These are phyloP conservation scores for Perccottus glenii DNA, from an alignment of 2,113 vertebrate genomes.

Conservation along the genomic window DNA sequence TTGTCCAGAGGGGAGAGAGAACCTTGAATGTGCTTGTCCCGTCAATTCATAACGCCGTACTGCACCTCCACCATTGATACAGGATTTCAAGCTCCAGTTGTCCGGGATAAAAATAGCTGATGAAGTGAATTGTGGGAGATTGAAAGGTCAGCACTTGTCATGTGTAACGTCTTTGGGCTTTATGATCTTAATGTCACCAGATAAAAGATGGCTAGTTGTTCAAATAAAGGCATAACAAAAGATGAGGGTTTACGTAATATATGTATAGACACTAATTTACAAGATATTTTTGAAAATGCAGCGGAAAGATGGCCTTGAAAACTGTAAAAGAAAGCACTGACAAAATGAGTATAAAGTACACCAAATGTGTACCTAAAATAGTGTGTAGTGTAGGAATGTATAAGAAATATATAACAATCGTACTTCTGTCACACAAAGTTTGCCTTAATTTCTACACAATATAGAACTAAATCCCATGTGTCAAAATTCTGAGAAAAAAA, in stretches of 20 bases:
- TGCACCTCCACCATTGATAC: conserved; percentile 69
- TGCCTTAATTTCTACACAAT: too few species aligned
- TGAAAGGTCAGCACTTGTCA: conserved; percentile 70
- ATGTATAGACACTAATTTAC: neutral
- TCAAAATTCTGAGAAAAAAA: too few species aligned
- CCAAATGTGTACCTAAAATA: too few species aligned
- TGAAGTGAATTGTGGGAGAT: conserved; percentile 53
- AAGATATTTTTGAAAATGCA: too few species aligned
- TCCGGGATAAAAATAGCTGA: conserved; percentile 69
- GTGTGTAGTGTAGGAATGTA: too few species aligned
- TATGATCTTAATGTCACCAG: conserved; percentile 61
- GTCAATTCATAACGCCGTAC: conserved; percentile 62
- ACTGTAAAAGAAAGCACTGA: neutral
- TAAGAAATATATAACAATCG: too few species aligned
- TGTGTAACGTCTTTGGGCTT: conserved; percentile 50
- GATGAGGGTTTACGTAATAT: conserved; percentile 23
- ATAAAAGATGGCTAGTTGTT: conserved; percentile 42
- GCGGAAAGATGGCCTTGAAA: too few species aligned
- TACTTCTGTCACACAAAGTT: too few species aligned
- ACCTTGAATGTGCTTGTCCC: conserved; percentile 43
- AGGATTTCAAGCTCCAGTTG: conserved; percentile 70
- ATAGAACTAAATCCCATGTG: too few species aligned
- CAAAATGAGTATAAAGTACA: conserved; percentile 10
- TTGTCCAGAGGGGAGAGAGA: conserved; percentile 18
- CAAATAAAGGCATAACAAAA: conserved; percentile 47